Percentiles rank a stretch among this genome's conserved stretches.
phyloP scores from a whole-genome alignment of 2,797 vertebrate genomes.

The Champsocephalus gunnari region DNA sequence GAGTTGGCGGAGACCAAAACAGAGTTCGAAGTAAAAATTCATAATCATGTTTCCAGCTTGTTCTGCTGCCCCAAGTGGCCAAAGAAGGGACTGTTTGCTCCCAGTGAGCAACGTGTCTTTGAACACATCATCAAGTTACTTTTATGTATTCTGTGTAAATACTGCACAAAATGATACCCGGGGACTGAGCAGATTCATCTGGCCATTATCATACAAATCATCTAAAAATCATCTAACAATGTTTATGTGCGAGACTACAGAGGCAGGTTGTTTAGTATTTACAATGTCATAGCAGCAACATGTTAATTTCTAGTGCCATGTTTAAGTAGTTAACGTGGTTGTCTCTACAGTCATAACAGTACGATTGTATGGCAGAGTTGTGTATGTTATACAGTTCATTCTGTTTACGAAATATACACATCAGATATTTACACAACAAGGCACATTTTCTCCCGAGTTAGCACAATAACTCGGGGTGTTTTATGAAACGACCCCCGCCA shows the following conservation, averaged over 20 bases:
- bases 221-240: not conserved
- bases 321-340: not conserved
- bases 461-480: conserved; percentile 21
- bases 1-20: not conserved
- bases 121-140: no score
- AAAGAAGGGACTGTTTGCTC: not conserved
- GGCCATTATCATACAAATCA: not conserved
- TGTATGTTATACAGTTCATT: conserved; percentile 5
- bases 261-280: conserved; percentile 44
- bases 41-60: not conserved
- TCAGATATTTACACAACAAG: conserved; percentile 64
- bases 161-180: no score
- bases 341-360: conserved; percentile 27
- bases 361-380: conserved; percentile 27
- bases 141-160: no score
- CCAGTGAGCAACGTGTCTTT: not conserved
- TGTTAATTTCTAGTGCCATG: conserved; percentile 1
- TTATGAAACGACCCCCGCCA: conserved; percentile 4
- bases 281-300: conserved; percentile 52
- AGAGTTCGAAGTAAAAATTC: not conserved
- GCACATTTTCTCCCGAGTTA: conserved; percentile 81
- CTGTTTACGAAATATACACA: conserved; percentile 34
- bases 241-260: conserved; percentile 11
- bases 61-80: not conserved
- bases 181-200: not conserved